Conservation (phyloP, 37 sponge, comb jelly and placozoan genomes). For the Ianthella basta region DNA sequence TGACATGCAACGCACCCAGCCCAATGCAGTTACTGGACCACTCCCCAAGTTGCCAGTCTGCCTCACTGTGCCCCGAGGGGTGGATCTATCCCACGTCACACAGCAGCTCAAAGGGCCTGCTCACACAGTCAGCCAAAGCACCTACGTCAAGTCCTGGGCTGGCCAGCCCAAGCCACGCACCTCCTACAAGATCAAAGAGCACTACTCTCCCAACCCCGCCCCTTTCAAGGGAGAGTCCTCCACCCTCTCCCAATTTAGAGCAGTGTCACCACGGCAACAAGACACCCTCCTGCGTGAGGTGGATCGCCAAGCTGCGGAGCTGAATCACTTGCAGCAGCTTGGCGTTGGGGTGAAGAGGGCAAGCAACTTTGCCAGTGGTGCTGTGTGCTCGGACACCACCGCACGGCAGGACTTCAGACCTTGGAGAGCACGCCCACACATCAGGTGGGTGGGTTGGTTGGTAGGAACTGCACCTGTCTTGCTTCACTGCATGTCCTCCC, state of each 20-base stretch:
- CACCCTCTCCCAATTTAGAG: neutral
- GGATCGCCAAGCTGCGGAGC: neutral
- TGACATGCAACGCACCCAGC: too few relatives aligned
- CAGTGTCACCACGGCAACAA: neutral
- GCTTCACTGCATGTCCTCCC: neutral
- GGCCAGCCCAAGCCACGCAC: constrained; percentile 5
- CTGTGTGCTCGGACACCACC: neutral
- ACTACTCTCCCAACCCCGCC: neutral
- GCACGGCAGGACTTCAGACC: neutral
- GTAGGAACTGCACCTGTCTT: neutral
- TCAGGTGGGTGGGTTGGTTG: too few relatives aligned
- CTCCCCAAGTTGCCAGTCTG: too few relatives aligned
- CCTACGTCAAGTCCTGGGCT: constrained; percentile 1
- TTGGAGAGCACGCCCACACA: neutral
- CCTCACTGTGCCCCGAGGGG: neutral
- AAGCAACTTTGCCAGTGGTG: neutral
- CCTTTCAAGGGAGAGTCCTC: neutral
- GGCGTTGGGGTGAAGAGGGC: neutral
- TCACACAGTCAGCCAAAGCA: neutral
- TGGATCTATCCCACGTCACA: neutral
- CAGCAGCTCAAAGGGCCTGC: neutral
- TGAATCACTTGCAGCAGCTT: neutral
- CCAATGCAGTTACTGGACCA: too few relatives aligned
- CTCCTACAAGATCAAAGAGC: constrained; percentile 1
- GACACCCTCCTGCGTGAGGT: neutral